A percentile compares a stretch with the other conserved stretches of the same genome.
Conservation (phyloP, 2,888 invertebrate genomes). For the Epinotia ramella region DNA sequence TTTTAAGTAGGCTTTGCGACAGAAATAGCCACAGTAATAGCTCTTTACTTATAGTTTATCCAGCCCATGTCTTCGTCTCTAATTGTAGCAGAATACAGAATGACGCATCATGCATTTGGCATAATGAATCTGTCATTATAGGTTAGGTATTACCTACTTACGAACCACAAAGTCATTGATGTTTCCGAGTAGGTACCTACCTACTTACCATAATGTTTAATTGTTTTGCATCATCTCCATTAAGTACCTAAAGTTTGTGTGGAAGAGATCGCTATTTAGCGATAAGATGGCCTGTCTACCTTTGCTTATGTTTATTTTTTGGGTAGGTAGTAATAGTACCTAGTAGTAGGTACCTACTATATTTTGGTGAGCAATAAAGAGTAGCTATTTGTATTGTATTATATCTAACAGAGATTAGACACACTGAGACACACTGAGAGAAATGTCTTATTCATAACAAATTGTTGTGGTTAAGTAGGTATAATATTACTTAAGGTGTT, state of each 20-base stretch:
- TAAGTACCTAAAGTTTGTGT: too few relatives aligned
- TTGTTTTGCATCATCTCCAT: too few relatives aligned
- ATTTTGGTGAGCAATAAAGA: too few relatives aligned
- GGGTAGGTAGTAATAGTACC: too few relatives aligned
- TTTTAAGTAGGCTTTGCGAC: constrained; percentile 9
- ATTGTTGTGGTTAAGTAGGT: not conserved
- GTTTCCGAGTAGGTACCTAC: not conserved
- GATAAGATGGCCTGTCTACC: too few relatives aligned
- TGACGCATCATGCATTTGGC: not conserved
- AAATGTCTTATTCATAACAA: not conserved
- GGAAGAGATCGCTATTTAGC: too few relatives aligned
- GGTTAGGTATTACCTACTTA: not conserved
- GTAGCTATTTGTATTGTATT: too few relatives aligned
- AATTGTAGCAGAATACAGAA: not conserved
- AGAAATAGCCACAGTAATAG: constrained; percentile 4
- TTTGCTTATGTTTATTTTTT: too few relatives aligned
- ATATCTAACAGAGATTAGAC: too few relatives aligned
- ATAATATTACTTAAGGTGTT: not conserved
- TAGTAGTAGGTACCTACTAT: too few relatives aligned
- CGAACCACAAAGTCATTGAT: not conserved
- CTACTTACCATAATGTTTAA: not conserved
- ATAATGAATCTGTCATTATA: not conserved
- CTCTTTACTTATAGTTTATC: not conserved
- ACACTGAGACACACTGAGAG: not conserved
- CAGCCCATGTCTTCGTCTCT: not conserved